These are phyloP conservation scores for Formica exsecta DNA, from an alignment of 1,140 invertebrate species.

Conservation along the genomic window DNA sequence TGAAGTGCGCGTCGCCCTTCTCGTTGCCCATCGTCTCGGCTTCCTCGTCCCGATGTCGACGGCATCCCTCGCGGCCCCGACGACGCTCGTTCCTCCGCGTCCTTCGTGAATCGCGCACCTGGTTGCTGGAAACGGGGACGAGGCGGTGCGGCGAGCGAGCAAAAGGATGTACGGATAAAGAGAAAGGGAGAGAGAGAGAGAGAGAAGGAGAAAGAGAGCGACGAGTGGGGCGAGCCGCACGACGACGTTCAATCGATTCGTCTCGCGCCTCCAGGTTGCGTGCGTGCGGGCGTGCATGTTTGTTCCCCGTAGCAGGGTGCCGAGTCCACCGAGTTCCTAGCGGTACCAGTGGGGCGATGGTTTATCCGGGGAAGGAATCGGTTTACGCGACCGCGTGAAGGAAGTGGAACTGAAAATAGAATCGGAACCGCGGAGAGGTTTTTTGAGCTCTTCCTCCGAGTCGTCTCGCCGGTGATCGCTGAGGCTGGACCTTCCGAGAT, in stretches of 20 bases:
- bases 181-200: background rate
- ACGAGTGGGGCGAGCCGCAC: slow-evolving; percentile 63
- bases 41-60: slow-evolving; percentile 4
- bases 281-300: slow-evolving; percentile 26
- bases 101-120: background rate
- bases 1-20: slow-evolving; percentile 42
- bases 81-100: slow-evolving; percentile 18
- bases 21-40: background rate
- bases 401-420: background rate
- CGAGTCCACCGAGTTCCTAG: background rate
- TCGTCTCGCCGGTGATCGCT: background rate
- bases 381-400: background rate
- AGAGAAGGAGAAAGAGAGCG: background rate
- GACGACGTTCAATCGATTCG: slow-evolving; percentile 73
- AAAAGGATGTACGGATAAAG: slow-evolving; percentile 12
- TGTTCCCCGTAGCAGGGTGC: background rate
- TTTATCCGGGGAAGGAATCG: background rate
- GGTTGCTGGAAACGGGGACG: slow-evolving; percentile 5
- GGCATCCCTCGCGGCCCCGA: background rate
- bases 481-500: background rate
- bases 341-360: background rate
- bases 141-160: background rate
- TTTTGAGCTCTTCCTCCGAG: background rate
- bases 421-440: background rate
- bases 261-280: slow-evolving; percentile 61